Percentiles rank a stretch among this genome's conserved stretches.
These are phyloP conservation scores for Myxocyprinus asiaticus DNA, from an alignment of 2,113 vertebrate species.

Conservation along the genomic window DNA sequence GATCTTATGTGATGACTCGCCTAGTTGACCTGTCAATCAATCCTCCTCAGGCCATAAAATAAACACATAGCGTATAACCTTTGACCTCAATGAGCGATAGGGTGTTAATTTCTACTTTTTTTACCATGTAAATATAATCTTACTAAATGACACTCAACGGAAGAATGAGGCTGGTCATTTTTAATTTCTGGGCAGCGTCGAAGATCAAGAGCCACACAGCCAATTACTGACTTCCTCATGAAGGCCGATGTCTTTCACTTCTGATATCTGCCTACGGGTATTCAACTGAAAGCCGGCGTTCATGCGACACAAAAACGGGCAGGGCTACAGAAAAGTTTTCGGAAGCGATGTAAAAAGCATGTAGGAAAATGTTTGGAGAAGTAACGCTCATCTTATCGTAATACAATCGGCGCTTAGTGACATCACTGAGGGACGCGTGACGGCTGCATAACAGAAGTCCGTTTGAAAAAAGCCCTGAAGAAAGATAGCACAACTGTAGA, in stretches of 20 bases:
- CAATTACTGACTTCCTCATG: slow-evolving; percentile 22
- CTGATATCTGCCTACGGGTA: slow-evolving; percentile 11
- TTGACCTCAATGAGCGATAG: background rate
- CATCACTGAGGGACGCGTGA: no score
- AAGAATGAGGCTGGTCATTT: background rate
- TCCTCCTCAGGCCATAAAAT: background rate
- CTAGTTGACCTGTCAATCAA: slow-evolving; percentile 30
- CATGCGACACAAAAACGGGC: background rate
- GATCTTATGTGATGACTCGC: slow-evolving; percentile 25
- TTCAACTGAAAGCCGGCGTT: background rate
- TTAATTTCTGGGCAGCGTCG: background rate
- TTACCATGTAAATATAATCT: no score
- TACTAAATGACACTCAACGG: background rate
- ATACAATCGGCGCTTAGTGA: no score
- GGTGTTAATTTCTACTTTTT: no score
- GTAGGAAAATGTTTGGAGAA: background rate
- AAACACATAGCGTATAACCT: background rate
- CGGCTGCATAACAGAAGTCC: background rate
- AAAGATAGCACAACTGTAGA: background rate
- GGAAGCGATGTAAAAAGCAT: background rate
- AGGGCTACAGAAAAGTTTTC: background rate
- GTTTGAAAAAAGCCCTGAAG: background rate
- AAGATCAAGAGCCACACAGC: background rate
- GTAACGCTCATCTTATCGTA: background rate
- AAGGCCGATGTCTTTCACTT: slow-evolving; percentile 29